A percentile compares a stretch with the other conserved stretches of the same genome.
Conservation (phyloP, 2,888 invertebrate genomes). For the Lampropteryx suffumata region DNA sequence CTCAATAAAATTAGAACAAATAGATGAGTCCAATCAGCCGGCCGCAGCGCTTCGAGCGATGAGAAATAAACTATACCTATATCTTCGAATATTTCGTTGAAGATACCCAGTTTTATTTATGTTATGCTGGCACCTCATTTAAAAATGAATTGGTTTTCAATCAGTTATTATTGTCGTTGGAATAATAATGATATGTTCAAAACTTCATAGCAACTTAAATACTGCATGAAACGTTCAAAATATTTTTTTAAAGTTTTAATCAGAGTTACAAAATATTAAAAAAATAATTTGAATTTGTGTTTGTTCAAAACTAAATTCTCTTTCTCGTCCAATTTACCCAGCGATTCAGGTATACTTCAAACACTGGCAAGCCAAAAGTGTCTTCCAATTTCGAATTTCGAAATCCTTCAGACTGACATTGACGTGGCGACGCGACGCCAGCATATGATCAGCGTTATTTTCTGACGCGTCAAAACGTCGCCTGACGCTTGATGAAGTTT, state of each 20-base stretch:
- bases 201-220: no score
- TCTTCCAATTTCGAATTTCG: conserved; percentile 21
- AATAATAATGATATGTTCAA: no score
- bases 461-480: conserved; percentile 23
- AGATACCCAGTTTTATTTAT: background rate
- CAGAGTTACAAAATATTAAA: no score
- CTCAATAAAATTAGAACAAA: conserved; percentile 68
- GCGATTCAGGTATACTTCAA: conserved; percentile 1
- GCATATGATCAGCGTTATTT: conserved; percentile 19
- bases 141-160: background rate
- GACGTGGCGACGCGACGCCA: conserved; percentile 19
- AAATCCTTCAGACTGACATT: conserved; percentile 25
- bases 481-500: conserved; percentile 17
- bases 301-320: background rate
- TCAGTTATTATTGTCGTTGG: no score
- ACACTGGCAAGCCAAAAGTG: conserved; percentile 16
- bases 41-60: conserved; percentile 32
- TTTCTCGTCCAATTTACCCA: background rate
- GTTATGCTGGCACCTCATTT: conserved; percentile 9
- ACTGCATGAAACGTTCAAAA: no score
- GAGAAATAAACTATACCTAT: background rate
- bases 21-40: conserved; percentile 43
- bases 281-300: no score
- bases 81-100: no score
- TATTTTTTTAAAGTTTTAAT: no score